Percentiles rank a stretch among this genome's conserved stretches.
phyloP scores from a whole-genome alignment of 2,113 vertebrate genomes.

The Nibea albiflora region DNA sequence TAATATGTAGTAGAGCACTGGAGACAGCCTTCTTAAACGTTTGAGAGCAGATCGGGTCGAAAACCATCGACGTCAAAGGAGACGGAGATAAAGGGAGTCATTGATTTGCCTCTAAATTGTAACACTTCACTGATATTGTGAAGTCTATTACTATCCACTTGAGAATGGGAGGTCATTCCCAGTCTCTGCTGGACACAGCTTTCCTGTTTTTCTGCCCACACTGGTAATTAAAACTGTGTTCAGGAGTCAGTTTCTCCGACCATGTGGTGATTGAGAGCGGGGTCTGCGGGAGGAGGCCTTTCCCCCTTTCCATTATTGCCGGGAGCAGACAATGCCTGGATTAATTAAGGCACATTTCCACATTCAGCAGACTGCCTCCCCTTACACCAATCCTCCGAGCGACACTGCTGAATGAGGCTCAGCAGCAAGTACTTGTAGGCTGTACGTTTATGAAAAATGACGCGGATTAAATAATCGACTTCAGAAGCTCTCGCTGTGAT shows the following conservation, averaged over 20 bases:
- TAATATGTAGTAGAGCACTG: background rate
- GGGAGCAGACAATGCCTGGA: slow-evolving; percentile 38
- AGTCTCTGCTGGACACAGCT: slow-evolving; percentile 22
- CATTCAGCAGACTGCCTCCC: slow-evolving; percentile 52
- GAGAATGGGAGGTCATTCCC: slow-evolving; percentile 35
- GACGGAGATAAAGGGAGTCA: slow-evolving; percentile 31
- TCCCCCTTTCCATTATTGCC: slow-evolving; percentile 46
- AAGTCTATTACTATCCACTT: slow-evolving; percentile 46
- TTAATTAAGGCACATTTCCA: slow-evolving; percentile 63
- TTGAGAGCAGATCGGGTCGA: slow-evolving; percentile 12
- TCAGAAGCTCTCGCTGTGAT: background rate
- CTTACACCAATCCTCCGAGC: slow-evolving; percentile 25
- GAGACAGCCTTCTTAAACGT: background rate
- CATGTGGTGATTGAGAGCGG: slow-evolving; percentile 15
- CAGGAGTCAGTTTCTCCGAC: background rate
- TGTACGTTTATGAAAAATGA: slow-evolving; percentile 1
- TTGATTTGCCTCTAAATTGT: slow-evolving; percentile 47
- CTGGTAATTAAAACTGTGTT: slow-evolving; percentile 48
- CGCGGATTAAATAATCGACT: background rate
- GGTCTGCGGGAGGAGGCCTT: slow-evolving; percentile 10
- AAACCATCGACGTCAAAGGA: slow-evolving; percentile 33
- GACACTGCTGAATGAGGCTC: slow-evolving; percentile 4
- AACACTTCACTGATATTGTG: slow-evolving; percentile 31
- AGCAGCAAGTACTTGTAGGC: slow-evolving; percentile 2
- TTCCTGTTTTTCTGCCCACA: background rate